Percentiles rank a stretch among this genome's conserved stretches.
These are phyloP conservation scores for Acyrthosiphon pisum DNA, from an alignment of 1,140 invertebrate genomes.

Conservation along the genomic window DNA sequence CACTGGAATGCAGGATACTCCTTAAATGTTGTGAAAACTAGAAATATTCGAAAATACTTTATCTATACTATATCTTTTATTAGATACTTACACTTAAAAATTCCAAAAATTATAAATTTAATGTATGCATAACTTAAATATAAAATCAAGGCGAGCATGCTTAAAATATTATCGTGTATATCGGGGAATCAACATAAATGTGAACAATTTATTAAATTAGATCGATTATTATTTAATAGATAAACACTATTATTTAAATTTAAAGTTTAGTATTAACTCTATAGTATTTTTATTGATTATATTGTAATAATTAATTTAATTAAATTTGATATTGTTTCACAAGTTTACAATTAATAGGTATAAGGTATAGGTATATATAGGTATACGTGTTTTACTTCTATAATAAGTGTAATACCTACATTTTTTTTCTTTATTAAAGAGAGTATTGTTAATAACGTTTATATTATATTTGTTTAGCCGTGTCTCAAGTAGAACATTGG, in stretches of 20 bases:
- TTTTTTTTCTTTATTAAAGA: neutral
- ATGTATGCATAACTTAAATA: no score
- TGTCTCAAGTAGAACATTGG: slow-evolving; percentile 77
- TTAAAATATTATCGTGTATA: no score
- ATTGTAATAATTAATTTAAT: neutral
- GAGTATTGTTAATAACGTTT: neutral
- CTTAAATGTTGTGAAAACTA: no score
- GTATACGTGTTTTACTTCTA: neutral
- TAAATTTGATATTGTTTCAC: neutral
- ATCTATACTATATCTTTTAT: no score
- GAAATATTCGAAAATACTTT: no score
- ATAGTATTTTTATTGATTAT: neutral
- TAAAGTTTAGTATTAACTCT: neutral
- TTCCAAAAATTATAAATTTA: no score
- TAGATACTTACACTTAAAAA: no score
- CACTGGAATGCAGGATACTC: no score
- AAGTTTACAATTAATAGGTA: no score
- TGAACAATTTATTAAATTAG: neutral
- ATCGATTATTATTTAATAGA: neutral
- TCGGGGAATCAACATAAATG: neutral
- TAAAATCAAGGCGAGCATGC: no score
- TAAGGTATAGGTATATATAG: no score
- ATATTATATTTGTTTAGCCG: slow-evolving; percentile 64
- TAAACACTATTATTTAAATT: neutral
- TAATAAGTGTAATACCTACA: neutral